A percentile compares a stretch with the other conserved stretches of the same genome.
Evolutionary conservation across 2,113 vertebrate genomes (phyloP).

Genomic region (Andinoacara biseriatus): DNA sequence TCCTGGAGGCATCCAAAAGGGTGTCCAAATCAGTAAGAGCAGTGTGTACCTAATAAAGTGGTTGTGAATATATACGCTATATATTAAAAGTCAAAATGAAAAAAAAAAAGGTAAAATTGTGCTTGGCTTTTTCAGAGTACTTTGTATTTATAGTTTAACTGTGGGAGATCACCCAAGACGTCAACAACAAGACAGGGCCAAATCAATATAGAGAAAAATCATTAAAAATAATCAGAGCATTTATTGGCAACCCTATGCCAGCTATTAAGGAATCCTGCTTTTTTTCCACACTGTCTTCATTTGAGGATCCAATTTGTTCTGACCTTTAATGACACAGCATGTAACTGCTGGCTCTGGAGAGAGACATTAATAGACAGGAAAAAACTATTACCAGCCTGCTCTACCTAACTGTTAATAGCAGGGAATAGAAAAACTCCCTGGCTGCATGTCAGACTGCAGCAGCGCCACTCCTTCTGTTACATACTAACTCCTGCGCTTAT

Average conservation of each 20-base stretch:
- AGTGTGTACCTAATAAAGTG: not conserved
- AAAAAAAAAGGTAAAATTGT: not conserved
- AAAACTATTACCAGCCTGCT: constrained; percentile 63
- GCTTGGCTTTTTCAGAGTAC: not conserved
- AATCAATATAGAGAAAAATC: constrained; percentile 75
- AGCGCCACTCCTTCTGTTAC: constrained; percentile 25
- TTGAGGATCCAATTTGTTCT: constrained; percentile 72
- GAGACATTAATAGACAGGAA: constrained; percentile 75
- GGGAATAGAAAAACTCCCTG: constrained; percentile 41
- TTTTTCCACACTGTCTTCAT: constrained; percentile 55
- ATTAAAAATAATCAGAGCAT: constrained; percentile 80
- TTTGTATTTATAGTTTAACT: constrained; percentile 37
- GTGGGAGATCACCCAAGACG: constrained; percentile 31
- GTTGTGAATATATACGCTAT: not conserved
- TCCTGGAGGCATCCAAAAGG: not conserved
- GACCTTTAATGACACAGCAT: constrained; percentile 79
- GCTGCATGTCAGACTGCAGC: constrained; percentile 52
- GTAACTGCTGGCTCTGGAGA: constrained; percentile 70
- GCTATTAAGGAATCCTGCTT: constrained; percentile 63
- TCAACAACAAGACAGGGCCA: constrained; percentile 59
- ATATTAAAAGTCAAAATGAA: not conserved
- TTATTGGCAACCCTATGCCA: constrained; percentile 74
- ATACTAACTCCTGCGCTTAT: constrained; percentile 18
- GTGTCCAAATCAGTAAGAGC: not conserved
- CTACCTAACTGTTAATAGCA: constrained; percentile 62